Evolutionary conservation across 1,140 invertebrate species (phyloP).

Genomic region (Bombus picipes): DNA sequence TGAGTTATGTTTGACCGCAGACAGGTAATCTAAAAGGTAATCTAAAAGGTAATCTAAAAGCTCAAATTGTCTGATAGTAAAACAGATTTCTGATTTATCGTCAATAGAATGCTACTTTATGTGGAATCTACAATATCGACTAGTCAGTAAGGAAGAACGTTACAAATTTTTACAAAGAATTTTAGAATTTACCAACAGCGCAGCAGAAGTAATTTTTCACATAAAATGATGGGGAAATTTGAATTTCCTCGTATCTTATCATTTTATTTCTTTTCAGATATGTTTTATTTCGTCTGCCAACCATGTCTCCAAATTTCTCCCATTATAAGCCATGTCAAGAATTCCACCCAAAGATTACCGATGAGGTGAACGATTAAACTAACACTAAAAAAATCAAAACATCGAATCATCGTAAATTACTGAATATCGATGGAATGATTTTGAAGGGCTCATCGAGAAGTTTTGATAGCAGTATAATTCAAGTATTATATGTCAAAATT

Average conservation of each 20-base stretch:
- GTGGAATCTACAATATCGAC: conserved; percentile 35
- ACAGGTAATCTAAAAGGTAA: neutral
- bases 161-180: neutral
- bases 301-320: neutral
- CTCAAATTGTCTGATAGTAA: neutral
- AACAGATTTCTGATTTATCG: neutral
- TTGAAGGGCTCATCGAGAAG: neutral
- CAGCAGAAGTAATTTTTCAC: too few species aligned
- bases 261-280: too few species aligned
- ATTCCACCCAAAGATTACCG: too few species aligned
- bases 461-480: neutral
- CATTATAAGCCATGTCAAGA: neutral
- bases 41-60: neutral
- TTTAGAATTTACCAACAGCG: neutral
- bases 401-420: neutral
- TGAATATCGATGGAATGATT: neutral
- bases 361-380: neutral
- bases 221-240: too few species aligned
- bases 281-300: neutral
- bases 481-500: too few species aligned
- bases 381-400: too few species aligned
- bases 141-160: conserved; percentile 32
- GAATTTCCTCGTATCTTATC: too few species aligned
- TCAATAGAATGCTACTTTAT: too few species aligned
- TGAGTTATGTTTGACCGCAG: neutral